Percentiles rank a stretch among this genome's conserved stretches.
Evolutionary conservation across 2,797 vertebrate genomes (phyloP).

Genomic region (Salarias fasciatus): DNA sequence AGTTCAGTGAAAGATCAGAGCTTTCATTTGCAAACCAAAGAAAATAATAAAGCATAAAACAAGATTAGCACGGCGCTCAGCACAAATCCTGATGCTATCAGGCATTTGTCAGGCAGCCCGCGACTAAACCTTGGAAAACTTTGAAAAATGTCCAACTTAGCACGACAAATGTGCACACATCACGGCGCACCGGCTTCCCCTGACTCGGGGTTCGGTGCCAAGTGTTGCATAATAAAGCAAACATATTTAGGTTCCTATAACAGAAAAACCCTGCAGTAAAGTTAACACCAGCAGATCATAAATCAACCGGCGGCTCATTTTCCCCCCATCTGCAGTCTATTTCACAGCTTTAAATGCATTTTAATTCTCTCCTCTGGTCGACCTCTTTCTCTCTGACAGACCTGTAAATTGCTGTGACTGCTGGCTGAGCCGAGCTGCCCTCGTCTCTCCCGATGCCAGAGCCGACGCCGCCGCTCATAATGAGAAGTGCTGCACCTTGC

Average conservation of each 20-base stretch:
- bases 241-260: constrained; percentile 48
- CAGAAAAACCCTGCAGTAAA: constrained; percentile 55
- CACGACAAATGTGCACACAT: constrained; percentile 28
- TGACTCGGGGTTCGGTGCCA: constrained; percentile 41
- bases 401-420: constrained; percentile 68
- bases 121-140: constrained; percentile 36
- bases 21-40: constrained; percentile 30
- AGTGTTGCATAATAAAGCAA: constrained; percentile 58
- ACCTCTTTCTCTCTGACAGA: constrained; percentile 64
- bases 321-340: constrained; percentile 35
- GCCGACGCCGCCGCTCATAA: constrained; percentile 65
- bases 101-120: constrained; percentile 27
- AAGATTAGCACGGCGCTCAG: constrained; percentile 45
- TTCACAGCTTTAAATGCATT: constrained; percentile 64
- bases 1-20: constrained; percentile 23
- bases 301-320: constrained; percentile 50
- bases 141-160: constrained; percentile 28
- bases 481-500: constrained; percentile 46
- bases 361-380: constrained; percentile 59
- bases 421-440: constrained; percentile 57
- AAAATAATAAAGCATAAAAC: constrained; percentile 58
- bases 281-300: constrained; percentile 55
- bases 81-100: constrained; percentile 58
- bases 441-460: constrained; percentile 52
- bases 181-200: constrained; percentile 23